Evolutionary conservation across 2,113 vertebrate species (phyloP).

Genomic region (Hucho hucho): DNA sequence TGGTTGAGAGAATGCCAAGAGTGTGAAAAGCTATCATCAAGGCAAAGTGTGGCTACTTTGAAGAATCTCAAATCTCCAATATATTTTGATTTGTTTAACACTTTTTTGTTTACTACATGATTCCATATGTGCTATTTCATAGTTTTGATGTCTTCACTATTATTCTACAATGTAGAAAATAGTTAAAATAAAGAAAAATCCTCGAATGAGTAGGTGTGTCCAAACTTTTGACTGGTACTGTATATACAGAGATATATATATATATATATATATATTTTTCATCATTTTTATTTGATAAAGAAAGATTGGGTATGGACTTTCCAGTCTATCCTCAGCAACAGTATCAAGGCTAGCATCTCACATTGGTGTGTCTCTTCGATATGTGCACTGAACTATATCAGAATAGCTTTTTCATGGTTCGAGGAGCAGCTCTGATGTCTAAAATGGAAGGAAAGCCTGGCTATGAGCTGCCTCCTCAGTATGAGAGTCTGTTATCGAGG

Average conservation of each 20-base stretch:
- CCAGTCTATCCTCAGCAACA: not conserved
- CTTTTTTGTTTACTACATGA: too few species aligned
- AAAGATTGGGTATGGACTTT: slow-evolving; percentile 40
- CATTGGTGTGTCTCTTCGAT: slow-evolving; percentile 1
- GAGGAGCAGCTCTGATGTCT: not conserved
- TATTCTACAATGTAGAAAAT: too few species aligned
- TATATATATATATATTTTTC: not conserved
- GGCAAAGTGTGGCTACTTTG: too few species aligned
- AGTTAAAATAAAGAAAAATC: too few species aligned
- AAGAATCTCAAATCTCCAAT: too few species aligned
- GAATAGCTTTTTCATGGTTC: slow-evolving; percentile 1
- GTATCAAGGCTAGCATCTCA: slow-evolving; percentile 4
- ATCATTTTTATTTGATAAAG: slow-evolving; percentile 41
- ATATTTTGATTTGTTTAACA: too few species aligned
- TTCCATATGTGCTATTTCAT: too few species aligned
- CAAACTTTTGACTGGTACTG: too few species aligned
- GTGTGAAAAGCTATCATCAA: too few species aligned
- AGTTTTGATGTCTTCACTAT: too few species aligned
- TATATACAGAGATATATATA: slow-evolving; percentile 23
- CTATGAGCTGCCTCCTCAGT: slow-evolving; percentile 25
- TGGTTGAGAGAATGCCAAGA: too few species aligned
- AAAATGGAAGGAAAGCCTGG: slow-evolving; percentile 10
- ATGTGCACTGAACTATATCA: not conserved
- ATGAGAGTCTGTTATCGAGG: slow-evolving; percentile 10
- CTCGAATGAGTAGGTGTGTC: too few species aligned